phyloP scores from a whole-genome alignment of 2,888 invertebrate genomes.

The Arrhopalites spinosus region DNA sequence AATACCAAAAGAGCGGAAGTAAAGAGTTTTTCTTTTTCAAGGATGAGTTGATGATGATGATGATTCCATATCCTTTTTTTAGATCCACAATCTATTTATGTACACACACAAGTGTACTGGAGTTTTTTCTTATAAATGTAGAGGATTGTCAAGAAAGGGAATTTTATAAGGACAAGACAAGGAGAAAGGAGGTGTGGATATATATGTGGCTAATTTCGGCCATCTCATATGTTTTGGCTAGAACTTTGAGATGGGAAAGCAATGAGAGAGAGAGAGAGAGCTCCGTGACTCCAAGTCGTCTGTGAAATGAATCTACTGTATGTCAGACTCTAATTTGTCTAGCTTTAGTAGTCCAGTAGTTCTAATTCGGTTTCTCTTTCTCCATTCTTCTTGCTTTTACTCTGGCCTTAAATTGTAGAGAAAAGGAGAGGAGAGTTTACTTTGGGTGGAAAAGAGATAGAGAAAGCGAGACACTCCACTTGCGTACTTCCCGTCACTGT shows the following conservation, averaged over 20 bases:
- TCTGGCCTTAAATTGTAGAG: not conserved
- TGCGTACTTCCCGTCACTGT: conserved; percentile 6
- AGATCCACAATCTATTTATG: too few species aligned
- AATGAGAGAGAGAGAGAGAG: conserved; percentile 3
- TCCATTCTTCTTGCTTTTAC: not conserved
- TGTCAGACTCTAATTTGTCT: conserved; percentile 30
- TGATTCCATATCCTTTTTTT: too few species aligned
- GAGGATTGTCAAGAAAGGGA: too few species aligned
- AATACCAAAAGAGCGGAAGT: too few species aligned
- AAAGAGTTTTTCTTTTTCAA: too few species aligned
- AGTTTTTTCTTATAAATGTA: too few species aligned
- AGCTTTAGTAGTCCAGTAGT: conserved; percentile 15
- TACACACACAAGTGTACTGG: too few species aligned
- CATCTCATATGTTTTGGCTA: not conserved
- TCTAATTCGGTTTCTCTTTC: not conserved
- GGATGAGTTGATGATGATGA: too few species aligned
- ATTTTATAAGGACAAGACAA: too few species aligned
- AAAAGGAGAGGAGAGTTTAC: not conserved
- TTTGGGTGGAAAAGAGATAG: not conserved
- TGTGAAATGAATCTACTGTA: not conserved
- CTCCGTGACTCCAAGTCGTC: conserved; percentile 22
- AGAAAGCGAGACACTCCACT: conserved; percentile 2
- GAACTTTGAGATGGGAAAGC: too few species aligned
- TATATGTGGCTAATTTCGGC: not conserved
- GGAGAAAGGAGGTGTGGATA: not conserved